Evolutionary conservation across 2,113 vertebrate genomes (phyloP).

Genomic region (Paraplagusia blochii): DNA sequence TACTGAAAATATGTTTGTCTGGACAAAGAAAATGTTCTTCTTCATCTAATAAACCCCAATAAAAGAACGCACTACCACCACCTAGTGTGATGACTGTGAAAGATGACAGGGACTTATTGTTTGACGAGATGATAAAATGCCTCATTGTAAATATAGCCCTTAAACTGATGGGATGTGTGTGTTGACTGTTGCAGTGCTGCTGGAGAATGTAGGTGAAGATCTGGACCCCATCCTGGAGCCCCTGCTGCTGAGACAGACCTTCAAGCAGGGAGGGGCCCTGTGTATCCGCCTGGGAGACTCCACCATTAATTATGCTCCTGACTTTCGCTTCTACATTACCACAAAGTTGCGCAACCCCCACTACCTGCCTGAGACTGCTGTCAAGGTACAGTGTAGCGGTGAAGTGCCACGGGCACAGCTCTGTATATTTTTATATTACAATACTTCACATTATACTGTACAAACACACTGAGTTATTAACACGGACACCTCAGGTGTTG

Average conservation of each 20-base stretch:
- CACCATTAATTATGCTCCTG: conserved; percentile 80
- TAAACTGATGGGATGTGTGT: background rate
- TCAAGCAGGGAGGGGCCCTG: conserved; percentile 82
- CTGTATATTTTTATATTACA: background rate
- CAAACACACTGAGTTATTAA: conserved; percentile 1
- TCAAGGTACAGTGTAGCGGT: conserved; percentile 73
- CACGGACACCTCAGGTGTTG: background rate
- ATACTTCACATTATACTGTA: background rate
- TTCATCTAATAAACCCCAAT: too few species aligned
- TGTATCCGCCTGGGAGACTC: conserved; percentile 87
- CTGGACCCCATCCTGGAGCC: conserved; percentile 88
- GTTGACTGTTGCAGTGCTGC: conserved; percentile 72
- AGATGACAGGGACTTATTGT: too few species aligned
- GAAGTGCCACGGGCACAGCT: background rate
- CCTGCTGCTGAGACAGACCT: conserved; percentile 85
- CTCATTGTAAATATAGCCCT: background rate
- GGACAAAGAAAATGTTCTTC: too few species aligned
- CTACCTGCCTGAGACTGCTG: conserved; percentile 85
- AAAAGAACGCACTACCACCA: too few species aligned
- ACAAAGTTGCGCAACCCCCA: conserved; percentile 89
- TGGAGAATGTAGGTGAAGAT: conserved; percentile 88
- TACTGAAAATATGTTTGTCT: too few species aligned
- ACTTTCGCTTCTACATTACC: conserved; percentile 89
- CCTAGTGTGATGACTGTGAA: too few species aligned
- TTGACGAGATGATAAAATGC: too few species aligned